A percentile compares a stretch with the other conserved stretches of the same genome.
Conservation (phyloP, 2,797 vertebrate species). For the Eidolon dupreanum region DNA sequence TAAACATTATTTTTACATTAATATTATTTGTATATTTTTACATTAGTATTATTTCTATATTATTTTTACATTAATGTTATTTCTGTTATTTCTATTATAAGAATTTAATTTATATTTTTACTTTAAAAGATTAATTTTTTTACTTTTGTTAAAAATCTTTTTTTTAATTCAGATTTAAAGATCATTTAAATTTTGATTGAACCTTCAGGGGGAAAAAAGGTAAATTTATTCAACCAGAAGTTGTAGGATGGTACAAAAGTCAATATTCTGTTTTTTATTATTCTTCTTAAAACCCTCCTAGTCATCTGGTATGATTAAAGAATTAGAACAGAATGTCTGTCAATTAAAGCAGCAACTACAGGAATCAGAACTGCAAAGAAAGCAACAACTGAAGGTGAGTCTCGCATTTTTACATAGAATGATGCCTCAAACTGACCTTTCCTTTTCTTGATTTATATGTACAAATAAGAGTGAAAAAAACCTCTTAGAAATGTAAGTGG, state of each 20-base stretch:
- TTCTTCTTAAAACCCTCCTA: conserved; percentile 78
- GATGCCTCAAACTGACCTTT: neutral
- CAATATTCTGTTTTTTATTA: conserved; percentile 56
- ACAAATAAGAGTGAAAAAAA: neutral
- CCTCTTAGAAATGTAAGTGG: neutral
- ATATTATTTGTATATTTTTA: neutral
- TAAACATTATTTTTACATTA: neutral
- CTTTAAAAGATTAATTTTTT: neutral
- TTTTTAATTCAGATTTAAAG: neutral
- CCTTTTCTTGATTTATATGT: neutral
- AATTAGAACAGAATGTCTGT: conserved; percentile 87
- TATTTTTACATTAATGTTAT: no score
- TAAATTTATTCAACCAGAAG: conserved; percentile 1
- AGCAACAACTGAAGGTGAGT: conserved; percentile 91
- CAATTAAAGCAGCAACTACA: conserved; percentile 90
- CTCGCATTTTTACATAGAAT: conserved; percentile 38
- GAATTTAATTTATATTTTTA: neutral
- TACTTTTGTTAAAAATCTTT: conserved; percentile 4
- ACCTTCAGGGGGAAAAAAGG: neutral
- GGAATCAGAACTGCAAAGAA: conserved; percentile 89
- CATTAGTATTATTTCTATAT: no score
- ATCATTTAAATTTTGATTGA: conserved; percentile 54
- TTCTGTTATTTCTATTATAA: no score
- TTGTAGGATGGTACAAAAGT: conserved; percentile 40
- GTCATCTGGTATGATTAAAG: conserved; percentile 90